A percentile compares a stretch with the other conserved stretches of the same genome.
phyloP scores from a whole-genome alignment of 2,113 vertebrate species.

The Upupa epops region DNA sequence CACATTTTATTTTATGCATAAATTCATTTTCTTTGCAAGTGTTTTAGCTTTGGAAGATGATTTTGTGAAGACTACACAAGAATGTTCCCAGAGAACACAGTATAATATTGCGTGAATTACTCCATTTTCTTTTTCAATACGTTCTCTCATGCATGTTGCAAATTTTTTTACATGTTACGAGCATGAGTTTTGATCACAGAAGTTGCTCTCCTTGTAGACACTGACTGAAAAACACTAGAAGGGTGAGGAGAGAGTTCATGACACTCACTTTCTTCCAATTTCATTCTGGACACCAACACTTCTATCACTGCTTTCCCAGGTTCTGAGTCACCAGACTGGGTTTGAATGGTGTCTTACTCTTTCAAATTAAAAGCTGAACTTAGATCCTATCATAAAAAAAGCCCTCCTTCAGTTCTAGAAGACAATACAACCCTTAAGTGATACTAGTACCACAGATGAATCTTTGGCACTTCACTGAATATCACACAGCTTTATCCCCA shows the following conservation, averaged over 20 bases:
- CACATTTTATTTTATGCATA: too few species aligned
- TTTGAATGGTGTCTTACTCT: not conserved
- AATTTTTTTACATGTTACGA: not conserved
- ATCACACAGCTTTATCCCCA: not conserved
- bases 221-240: not conserved
- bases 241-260: not conserved
- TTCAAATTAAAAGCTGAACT: not conserved
- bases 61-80: not conserved
- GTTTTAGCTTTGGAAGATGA: not conserved
- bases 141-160: rapidly evolving
- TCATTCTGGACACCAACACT: not conserved
- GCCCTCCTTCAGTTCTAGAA: not conserved
- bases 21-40: not conserved
- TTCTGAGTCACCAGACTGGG: not conserved
- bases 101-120: too few species aligned
- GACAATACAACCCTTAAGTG: not conserved
- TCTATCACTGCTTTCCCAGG: not conserved
- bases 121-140: not conserved
- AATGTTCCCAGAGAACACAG: not conserved
- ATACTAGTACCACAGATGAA: not conserved
- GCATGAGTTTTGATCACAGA: not conserved
- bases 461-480: not conserved
- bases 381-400: not conserved
- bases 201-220: not conserved
- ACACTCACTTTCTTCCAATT: not conserved